Conservation (phyloP, 2,888 invertebrate genomes). For the Agonopterix heracliana region DNA sequence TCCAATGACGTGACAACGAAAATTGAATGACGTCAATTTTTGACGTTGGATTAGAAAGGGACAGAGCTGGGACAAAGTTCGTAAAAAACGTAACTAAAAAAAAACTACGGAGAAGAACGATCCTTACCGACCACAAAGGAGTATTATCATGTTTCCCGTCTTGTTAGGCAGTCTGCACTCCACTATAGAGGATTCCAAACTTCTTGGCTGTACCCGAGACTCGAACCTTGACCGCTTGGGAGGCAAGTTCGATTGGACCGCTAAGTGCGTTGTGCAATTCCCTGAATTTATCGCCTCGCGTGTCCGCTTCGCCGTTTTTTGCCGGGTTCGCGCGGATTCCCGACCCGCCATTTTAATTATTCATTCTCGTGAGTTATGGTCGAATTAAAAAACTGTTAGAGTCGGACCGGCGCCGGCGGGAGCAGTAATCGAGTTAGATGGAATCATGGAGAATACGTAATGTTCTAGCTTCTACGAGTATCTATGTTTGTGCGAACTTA, state of each 20-base stretch:
- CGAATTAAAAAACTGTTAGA: slow-evolving; percentile 78
- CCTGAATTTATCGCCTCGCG: slow-evolving; percentile 60
- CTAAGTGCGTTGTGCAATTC: slow-evolving; percentile 71
- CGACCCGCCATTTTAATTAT: slow-evolving; percentile 73
- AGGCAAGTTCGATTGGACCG: slow-evolving; percentile 28
- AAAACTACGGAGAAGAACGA: too few relatives aligned
- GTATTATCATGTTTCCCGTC: too few relatives aligned
- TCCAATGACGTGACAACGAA: too few relatives aligned
- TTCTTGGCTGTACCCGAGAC: slow-evolving; percentile 12
- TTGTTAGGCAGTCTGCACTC: too few relatives aligned
- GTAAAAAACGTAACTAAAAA: too few relatives aligned
- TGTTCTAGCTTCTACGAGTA: slow-evolving; percentile 23
- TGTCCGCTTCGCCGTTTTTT: slow-evolving; percentile 53
- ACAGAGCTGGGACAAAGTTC: too few relatives aligned
- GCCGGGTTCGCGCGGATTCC: slow-evolving; percentile 59
- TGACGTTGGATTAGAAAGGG: too few relatives aligned
- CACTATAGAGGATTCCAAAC: too few relatives aligned
- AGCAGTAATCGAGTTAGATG: slow-evolving; percentile 68
- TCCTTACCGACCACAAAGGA: too few relatives aligned
- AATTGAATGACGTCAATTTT: too few relatives aligned
- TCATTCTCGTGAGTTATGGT: slow-evolving; percentile 76
- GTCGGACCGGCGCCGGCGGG: slow-evolving; percentile 68
- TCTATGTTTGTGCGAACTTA: too few relatives aligned
- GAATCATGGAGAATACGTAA: slow-evolving; percentile 69
- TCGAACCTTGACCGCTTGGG: slow-evolving; percentile 33